Base-by-base conservation (phyloP, 2,113 vertebrate genomes). In the Tauraco erythrolophus region DNA sequence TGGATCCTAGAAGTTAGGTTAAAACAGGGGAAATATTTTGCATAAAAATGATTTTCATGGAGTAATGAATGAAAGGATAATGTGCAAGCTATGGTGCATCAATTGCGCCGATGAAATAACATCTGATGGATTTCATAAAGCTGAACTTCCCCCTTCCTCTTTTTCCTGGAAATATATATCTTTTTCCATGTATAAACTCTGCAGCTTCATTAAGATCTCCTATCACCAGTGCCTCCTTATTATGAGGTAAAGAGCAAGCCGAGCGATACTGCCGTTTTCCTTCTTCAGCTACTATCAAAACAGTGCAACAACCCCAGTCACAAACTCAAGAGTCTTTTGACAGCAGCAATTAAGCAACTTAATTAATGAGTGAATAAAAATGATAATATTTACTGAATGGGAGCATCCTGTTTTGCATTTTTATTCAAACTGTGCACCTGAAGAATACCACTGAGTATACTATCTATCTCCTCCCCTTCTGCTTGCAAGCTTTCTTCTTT, bases 361-460 rank as follows among this genome's bases (percentile, higher is more conserved):
- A 99, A 99, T 99, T 99, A 99, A 98, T 98, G 98, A 98, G 96
- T 96, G 98, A 98, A 98, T 98, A 98, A 99, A 98, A 98, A 98
- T 97, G 98, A 98, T 99, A 99, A 99, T 99, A 98, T 99, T 99
- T 98, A 99, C 98, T 98, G 98, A 98, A 98, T 95, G 97, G 97
- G 97, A 98, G 98, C 98, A 97, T 98, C 98, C 98, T 98, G 97
- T 97, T 98, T 98, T 98, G 98, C 98, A 98, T 98, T 98, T 98
- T 98, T 98, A 98, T 98, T 98, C 98, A 96, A 98, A 98, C 97
- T 93, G 92, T 83, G 97, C 98, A 98, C 97, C 98, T 98, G 98
- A 98, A 97, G 97, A 97, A 96, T 89, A 86, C 92, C 82, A 60
- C 72, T 14, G 96, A 95, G 96, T 84, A 90, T 79, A 66, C 41